These are phyloP conservation scores for Cataglyphis altisquamis DNA, from an alignment of 2,888 invertebrate species.

Conservation along the genomic window DNA sequence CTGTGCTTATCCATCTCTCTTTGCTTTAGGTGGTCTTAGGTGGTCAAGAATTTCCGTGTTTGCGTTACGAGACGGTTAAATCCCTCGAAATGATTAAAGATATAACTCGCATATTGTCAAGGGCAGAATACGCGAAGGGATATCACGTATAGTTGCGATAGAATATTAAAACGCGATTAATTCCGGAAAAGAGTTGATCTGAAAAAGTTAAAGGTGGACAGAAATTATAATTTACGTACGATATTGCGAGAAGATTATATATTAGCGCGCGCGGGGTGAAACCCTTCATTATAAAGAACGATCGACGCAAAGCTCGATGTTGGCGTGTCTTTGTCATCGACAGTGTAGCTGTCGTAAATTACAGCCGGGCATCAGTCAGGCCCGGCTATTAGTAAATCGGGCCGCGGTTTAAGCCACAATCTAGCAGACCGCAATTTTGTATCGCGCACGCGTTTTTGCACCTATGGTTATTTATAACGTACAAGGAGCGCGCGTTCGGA, in stretches of 20 bases:
- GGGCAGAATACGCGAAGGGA: background rate
- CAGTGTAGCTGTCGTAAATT: slow-evolving; percentile 37
- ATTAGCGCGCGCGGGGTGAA: background rate
- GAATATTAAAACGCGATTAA: slow-evolving; percentile 22
- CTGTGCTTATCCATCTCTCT: background rate
- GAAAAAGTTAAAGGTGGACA: background rate
- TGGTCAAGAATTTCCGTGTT: slow-evolving; percentile 44
- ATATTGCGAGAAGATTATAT: background rate
- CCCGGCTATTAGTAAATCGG: slow-evolving; percentile 51
- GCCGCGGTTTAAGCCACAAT: slow-evolving; percentile 46
- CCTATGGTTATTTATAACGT: slow-evolving; percentile 70
- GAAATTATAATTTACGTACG: slow-evolving; percentile 32
- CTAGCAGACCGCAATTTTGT: slow-evolving; percentile 56
- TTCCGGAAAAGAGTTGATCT: background rate
- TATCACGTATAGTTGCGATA: background rate
- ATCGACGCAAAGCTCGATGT: slow-evolving; percentile 12
- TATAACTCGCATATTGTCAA: background rate
- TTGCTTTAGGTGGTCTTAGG: background rate
- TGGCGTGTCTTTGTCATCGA: slow-evolving; percentile 47
- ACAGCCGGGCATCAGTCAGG: slow-evolving; percentile 33
- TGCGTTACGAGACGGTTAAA: background rate
- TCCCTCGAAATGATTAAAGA: background rate
- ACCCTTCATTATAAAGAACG: slow-evolving; percentile 11
- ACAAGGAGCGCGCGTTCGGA: slow-evolving; percentile 66
- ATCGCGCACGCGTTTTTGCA: slow-evolving; percentile 53